phyloP scores from a whole-genome alignment of 2,888 invertebrate species.

The Drosophila mulleri region DNA sequence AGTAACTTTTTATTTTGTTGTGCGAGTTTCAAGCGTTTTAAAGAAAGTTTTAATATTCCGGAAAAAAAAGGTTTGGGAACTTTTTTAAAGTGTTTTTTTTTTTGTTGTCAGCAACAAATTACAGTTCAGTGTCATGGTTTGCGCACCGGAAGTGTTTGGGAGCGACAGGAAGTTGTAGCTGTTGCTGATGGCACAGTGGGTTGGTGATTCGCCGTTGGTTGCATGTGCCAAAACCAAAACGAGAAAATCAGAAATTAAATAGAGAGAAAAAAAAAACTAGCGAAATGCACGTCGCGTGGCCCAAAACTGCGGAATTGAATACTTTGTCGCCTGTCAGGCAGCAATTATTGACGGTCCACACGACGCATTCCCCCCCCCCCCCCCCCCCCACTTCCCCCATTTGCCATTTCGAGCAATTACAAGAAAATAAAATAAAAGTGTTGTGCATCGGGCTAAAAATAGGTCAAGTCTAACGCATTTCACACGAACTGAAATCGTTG shows the following conservation, averaged over 20 bases:
- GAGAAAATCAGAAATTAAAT: conserved; percentile 1
- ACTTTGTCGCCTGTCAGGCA: conserved; percentile 35
- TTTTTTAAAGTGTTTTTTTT: conserved; percentile 9
- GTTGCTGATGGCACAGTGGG: conserved; percentile 9
- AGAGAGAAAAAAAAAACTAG: conserved; percentile 16
- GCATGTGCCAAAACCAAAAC: conserved; percentile 43
- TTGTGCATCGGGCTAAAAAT: conserved; percentile 65
- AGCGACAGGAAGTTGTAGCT: conserved; percentile 53
- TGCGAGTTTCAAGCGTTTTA: background rate
- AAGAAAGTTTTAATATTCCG: conserved; percentile 4
- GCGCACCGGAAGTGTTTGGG: conserved; percentile 49
- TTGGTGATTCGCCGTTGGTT: background rate
- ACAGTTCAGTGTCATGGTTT: conserved; percentile 47
- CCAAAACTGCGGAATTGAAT: conserved; percentile 47
- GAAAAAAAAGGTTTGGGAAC: conserved; percentile 6
- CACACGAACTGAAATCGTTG: conserved; percentile 24
- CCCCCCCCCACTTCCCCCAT: conserved; percentile 14
- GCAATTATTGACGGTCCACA: conserved; percentile 36
- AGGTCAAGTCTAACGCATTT: conserved; percentile 69
- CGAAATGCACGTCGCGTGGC: conserved; percentile 36
- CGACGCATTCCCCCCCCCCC: conserved; percentile 41
- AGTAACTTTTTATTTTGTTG: conserved; percentile 1
- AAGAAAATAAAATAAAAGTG: conserved; percentile 11
- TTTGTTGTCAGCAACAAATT: conserved; percentile 45
- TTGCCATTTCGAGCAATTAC: conserved; percentile 4